Evolutionary conservation across 2,113 vertebrate genomes (phyloP), one percentile per base, ranked within the genome.

Genomic region (Nibea albiflora): DNA sequence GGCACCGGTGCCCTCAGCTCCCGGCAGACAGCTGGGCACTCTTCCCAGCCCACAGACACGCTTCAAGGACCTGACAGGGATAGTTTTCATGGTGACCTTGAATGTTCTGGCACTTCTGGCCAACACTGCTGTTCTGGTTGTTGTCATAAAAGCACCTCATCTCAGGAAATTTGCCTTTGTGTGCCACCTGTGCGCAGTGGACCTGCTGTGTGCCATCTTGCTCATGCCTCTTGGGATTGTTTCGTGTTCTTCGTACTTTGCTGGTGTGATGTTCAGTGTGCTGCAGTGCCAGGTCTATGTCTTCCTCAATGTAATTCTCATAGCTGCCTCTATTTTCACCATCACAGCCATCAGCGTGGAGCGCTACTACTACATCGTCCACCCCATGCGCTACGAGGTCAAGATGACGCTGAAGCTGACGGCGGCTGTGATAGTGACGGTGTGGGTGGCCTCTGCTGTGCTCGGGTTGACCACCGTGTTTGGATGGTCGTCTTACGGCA

Each of bases 181-280:
- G 73, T 95, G 95, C 88, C 97, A 99, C 85, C 95, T 98, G 85
- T 98, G 98, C 10, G 79, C 94, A 0, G 97, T 98, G 5, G 97
- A 98, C 90, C 95, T 99, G 73, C 92, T 99, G 85, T 97, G 96
- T 14, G 96, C 97, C 68, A 93, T 96, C 83, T 92, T 97, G 84
- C 93, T 99, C 70, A 97, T 99, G 97, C 98, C 98, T 5, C 89
- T 98, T 44, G 96, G 96, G 64, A 96, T 99, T 52, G 91, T 98
- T 66, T 95, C 96, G 24, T 97, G 96, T 73, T 96, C 96, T 0
- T 93, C 96, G 0, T 96, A 95, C 72, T 96, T 98, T 78, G 95
- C 94, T 61, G 92, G 85, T 9, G 91, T 97, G 60, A 92, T 89
- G 66, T 96, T 97, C 84, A 97, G 95, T 8, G 91, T 95, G 12